Conservation (phyloP, 2,888 invertebrate genomes). For the Dilophus febrilis region DNA sequence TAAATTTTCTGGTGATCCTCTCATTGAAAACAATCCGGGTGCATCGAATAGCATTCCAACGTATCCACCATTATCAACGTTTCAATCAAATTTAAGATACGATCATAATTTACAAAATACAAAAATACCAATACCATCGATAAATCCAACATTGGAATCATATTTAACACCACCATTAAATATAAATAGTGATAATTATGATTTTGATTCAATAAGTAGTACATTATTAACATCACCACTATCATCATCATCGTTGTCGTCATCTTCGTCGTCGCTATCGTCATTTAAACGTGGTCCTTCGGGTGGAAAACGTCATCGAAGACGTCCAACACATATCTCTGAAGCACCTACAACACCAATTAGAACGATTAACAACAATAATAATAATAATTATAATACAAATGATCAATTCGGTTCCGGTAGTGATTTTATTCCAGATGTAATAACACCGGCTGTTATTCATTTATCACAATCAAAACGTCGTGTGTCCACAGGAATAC, state of each 20-base stretch:
- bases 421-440: neutral
- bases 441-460: too few species aligned
- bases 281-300: neutral
- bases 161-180: conserved; percentile 24
- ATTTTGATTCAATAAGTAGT: too few species aligned
- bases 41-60: neutral
- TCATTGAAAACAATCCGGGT: neutral
- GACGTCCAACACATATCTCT: too few species aligned
- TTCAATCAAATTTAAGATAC: too few species aligned
- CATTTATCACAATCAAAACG: too few species aligned
- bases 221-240: neutral
- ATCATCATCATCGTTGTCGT: neutral
- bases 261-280: too few species aligned
- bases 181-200: conserved; percentile 1
- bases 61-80: neutral
- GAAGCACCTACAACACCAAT: too few species aligned
- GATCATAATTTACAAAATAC: conserved; percentile 15
- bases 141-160: conserved; percentile 20
- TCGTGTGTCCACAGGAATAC: too few species aligned
- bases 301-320: neutral
- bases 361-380: too few species aligned
- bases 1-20: neutral
- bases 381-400: neutral
- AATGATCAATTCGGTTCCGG: neutral
- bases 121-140: conserved; percentile 15